These are phyloP conservation scores for Urocitellus parryii DNA, from an alignment of 2,113 vertebrate genomes.

Conservation along the genomic window DNA sequence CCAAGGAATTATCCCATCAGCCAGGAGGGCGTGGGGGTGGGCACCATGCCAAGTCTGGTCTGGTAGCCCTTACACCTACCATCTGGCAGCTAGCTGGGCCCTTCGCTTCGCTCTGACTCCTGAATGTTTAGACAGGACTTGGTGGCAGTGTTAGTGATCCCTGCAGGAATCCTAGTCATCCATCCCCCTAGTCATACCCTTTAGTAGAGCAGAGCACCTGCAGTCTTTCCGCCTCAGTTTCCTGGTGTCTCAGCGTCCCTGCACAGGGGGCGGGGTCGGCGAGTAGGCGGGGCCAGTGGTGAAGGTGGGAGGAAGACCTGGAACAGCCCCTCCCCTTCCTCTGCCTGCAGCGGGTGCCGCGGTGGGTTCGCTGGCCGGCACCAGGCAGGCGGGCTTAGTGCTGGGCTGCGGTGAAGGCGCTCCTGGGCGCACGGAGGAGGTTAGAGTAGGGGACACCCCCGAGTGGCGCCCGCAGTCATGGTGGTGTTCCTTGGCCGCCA, in stretches of 20 bases:
- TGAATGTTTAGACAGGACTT: conserved; percentile 10
- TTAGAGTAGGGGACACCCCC: background rate
- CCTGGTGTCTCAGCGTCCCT: background rate
- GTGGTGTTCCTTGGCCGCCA: conserved; percentile 94
- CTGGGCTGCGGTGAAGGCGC: background rate
- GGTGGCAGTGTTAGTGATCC: background rate
- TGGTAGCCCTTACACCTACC: background rate
- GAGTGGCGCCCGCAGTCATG: conserved; percentile 85
- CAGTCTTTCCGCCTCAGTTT: background rate
- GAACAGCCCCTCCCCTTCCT: conserved; percentile 54
- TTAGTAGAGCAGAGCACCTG: background rate
- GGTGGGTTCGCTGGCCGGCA: background rate
- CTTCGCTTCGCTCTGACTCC: background rate
- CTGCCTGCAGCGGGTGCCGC: background rate
- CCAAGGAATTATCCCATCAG: conserved; percentile 15
- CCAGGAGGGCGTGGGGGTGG: conserved; percentile 20
- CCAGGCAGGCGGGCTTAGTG: background rate
- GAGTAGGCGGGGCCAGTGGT: conserved; percentile 52
- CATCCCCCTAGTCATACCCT: too few species aligned
- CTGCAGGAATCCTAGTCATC: background rate
- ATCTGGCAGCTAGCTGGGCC: conserved; percentile 44
- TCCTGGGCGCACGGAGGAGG: background rate
- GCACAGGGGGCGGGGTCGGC: conserved; percentile 19
- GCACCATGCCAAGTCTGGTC: conserved; percentile 56
- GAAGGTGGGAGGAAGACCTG: conserved; percentile 65